phyloP scores from a whole-genome alignment of 2,888 invertebrate species.

The Euzetes globulus region DNA sequence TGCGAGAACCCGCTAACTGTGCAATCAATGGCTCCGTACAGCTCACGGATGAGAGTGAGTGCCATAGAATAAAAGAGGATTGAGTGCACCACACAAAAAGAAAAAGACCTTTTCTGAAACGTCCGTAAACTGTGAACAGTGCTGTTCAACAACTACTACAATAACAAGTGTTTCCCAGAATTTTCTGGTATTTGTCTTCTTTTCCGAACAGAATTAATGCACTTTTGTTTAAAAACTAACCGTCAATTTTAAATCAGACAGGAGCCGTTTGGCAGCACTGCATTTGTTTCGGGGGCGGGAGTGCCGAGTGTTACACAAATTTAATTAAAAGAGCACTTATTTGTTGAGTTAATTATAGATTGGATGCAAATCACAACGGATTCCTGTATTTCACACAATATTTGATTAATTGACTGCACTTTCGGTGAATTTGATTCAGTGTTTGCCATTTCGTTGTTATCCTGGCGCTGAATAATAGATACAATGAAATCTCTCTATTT shows the following conservation, averaged over 20 bases:
- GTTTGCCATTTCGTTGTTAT: background rate
- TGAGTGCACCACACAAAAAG: background rate
- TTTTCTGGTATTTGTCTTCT: conserved; percentile 15
- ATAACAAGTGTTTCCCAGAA: conserved; percentile 29
- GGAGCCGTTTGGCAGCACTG: background rate
- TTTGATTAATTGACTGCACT: background rate
- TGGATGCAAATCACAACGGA: conserved; percentile 5
- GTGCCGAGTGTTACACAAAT: background rate
- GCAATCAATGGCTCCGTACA: conserved; percentile 1
- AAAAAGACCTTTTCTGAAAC: background rate
- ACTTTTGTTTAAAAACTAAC: conserved; percentile 5
- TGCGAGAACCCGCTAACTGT: conserved; percentile 25
- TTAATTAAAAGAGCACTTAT: conserved; percentile 15
- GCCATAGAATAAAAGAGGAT: background rate
- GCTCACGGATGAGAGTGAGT: background rate
- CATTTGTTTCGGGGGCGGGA: background rate
- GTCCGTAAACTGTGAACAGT: background rate
- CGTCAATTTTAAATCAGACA: background rate
- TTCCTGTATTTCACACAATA: background rate
- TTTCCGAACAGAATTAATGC: background rate
- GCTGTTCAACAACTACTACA: conserved; percentile 22
- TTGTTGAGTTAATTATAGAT: conserved; percentile 24
- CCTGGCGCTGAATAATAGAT: background rate
- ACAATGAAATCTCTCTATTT: background rate
- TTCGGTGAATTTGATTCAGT: background rate